A percentile compares a stretch with the other conserved stretches of the same genome.
Conservation (phyloP, 2,888 invertebrate species). For the Papilio gigon region DNA sequence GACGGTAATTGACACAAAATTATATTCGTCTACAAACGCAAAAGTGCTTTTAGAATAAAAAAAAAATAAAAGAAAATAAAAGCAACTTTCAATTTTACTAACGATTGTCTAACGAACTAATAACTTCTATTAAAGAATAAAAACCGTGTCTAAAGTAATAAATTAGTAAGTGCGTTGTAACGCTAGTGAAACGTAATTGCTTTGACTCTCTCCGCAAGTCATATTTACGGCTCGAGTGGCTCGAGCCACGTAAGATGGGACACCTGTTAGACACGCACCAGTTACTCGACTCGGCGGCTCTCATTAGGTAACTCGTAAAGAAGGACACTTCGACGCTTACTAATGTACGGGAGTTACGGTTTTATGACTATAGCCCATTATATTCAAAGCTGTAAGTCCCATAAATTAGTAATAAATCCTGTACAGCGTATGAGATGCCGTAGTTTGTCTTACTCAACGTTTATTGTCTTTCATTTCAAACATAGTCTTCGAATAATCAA, state of each 20-base stretch:
- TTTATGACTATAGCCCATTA: slow-evolving; percentile 69
- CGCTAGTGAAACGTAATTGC: slow-evolving; percentile 51
- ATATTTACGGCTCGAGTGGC: slow-evolving; percentile 47
- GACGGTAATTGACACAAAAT: neutral
- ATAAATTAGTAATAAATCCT: slow-evolving; percentile 59
- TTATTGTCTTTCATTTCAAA: slow-evolving; percentile 6
- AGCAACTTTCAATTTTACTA: slow-evolving; percentile 7
- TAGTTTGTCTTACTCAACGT: slow-evolving; percentile 25
- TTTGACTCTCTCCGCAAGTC: slow-evolving; percentile 50
- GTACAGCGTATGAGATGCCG: neutral
- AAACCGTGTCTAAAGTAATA: slow-evolving; percentile 23
- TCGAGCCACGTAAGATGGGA: slow-evolving; percentile 50
- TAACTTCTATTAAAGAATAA: slow-evolving; percentile 40
- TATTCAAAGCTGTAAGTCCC: slow-evolving; percentile 52
- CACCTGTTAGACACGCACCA: slow-evolving; percentile 67
- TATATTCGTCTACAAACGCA: neutral
- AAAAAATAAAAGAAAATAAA: neutral
- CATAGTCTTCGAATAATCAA: neutral
- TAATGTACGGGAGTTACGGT: slow-evolving; percentile 70
- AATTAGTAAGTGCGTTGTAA: slow-evolving; percentile 32
- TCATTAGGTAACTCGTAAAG: slow-evolving; percentile 76
- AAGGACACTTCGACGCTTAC: slow-evolving; percentile 72
- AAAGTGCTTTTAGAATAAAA: neutral
- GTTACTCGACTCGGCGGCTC: slow-evolving; percentile 60
- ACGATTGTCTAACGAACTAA: slow-evolving; percentile 16